Base-by-base conservation (phyloP, 2,888 invertebrate species). In the Dasypolia templi region DNA sequence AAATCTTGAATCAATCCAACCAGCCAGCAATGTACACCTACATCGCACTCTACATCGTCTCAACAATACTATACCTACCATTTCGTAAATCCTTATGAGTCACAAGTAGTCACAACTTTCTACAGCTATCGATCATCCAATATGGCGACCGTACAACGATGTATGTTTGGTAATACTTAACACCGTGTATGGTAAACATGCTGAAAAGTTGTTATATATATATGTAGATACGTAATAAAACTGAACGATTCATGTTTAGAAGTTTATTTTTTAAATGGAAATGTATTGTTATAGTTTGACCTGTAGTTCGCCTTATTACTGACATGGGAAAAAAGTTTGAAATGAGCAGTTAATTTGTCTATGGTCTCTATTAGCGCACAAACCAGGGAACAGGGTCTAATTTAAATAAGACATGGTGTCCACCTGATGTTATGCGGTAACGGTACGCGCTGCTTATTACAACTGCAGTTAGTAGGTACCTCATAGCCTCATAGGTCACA, bases 41-140 rank as follows among this genome's bases (percentile, higher is more conserved):
- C 53, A 22, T 51, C 46, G n/a, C n/a, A n/a, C n/a, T n/a, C n/a
- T n/a, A n/a, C n/a, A 32, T 39, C 53, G 49, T 49, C 44, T 29
- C 22, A 39, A 44, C 62, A 53, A 44, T 71, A 64, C 32, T 12
- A 22, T 35, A 26, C 3, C 2, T 59, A 71, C 56, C 65, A 76
- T 85, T 83, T 81, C 69, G 83, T 81, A 75, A 75, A 75, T 63
- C 69, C 72, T 69, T 26, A 56, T 85, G 83, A 86, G 51, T 83
- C 86, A 84, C 19, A n/a, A 70, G 85, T 86, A 86, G 51, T 83
- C 86, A 84, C 19, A n/a, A 70, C 87, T 86, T 86, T 86, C 86
- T 80, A 81, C 66, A 55, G 61, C 72, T 61, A 85, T 85, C 75
- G 79, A 83, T 77, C 79, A 74, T 32, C 32, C 62, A 71, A 74